These are phyloP conservation scores for Mycteria americana DNA, from an alignment of 2,797 vertebrate species.

Conservation along the genomic window DNA sequence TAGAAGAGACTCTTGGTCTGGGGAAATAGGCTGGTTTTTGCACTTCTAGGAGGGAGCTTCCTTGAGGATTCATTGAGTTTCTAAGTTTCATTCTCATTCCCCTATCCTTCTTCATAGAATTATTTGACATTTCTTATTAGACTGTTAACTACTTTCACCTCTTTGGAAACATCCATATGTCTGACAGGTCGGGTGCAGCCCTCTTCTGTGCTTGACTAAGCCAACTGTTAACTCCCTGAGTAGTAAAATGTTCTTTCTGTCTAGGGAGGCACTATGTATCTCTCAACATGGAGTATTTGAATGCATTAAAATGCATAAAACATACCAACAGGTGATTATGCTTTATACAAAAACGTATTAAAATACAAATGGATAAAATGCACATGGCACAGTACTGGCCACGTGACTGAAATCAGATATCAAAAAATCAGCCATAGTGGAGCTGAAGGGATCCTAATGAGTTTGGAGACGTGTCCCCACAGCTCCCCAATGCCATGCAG, in stretches of 20 bases:
- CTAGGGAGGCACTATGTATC: background rate
- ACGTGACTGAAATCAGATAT: background rate
- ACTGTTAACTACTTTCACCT: background rate
- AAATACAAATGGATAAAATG: background rate
- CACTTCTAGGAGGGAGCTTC: background rate
- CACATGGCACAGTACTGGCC: background rate
- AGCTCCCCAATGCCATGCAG: background rate
- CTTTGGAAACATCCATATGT: background rate
- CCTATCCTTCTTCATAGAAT: background rate
- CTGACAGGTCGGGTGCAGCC: background rate
- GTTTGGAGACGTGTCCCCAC: background rate
- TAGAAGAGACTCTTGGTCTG: background rate
- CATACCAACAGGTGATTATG: background rate
- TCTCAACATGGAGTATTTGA: background rate
- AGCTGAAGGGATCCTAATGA: background rate
- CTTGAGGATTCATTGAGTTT: background rate
- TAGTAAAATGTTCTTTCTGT: background rate
- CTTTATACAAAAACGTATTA: background rate
- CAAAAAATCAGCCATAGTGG: background rate
- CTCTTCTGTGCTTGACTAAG: background rate
- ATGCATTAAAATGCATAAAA: background rate
- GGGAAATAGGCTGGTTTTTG: background rate
- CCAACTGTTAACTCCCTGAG: background rate
- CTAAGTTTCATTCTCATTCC: background rate
- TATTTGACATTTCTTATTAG: background rate